These are phyloP conservation scores for Amyelois transitella DNA, from an alignment of 1,140 invertebrate species.

Conservation along the genomic window DNA sequence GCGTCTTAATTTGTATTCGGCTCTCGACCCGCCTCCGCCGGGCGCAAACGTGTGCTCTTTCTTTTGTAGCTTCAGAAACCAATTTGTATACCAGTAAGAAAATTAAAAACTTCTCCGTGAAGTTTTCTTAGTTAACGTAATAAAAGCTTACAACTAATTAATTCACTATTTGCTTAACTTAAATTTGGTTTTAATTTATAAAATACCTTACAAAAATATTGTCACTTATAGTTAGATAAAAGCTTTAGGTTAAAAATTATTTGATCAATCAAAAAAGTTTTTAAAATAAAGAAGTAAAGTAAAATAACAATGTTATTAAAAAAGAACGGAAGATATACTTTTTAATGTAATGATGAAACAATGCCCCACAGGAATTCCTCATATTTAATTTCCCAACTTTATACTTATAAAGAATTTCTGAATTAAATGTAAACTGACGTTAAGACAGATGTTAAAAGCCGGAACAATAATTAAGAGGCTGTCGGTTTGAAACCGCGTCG, in stretches of 20 bases:
- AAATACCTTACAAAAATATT: background rate
- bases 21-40: constrained; percentile 30
- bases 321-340: no score
- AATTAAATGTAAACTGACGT: constrained; percentile 62
- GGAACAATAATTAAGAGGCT: constrained; percentile 71
- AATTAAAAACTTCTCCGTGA: constrained; percentile 53
- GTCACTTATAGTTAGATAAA: no score
- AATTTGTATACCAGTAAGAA: constrained; percentile 60
- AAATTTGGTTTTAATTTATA: background rate
- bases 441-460: constrained; percentile 69
- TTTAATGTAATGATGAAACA: no score
- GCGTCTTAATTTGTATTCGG: constrained; percentile 59
- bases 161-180: background rate
- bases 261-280: no score
- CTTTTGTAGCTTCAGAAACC: constrained; percentile 53
- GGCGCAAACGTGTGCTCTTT: constrained; percentile 39
- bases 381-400: no score
- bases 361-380: no score
- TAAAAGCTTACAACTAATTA: constrained; percentile 12
- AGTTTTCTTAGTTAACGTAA: constrained; percentile 29
- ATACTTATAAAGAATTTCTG: constrained; percentile 52
- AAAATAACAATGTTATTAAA: background rate
- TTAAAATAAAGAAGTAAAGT: no score
- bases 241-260: no score
- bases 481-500: constrained; percentile 64